phyloP scores from a whole-genome alignment of 2,888 invertebrate genomes.

The Willowsia nigromaculata region DNA sequence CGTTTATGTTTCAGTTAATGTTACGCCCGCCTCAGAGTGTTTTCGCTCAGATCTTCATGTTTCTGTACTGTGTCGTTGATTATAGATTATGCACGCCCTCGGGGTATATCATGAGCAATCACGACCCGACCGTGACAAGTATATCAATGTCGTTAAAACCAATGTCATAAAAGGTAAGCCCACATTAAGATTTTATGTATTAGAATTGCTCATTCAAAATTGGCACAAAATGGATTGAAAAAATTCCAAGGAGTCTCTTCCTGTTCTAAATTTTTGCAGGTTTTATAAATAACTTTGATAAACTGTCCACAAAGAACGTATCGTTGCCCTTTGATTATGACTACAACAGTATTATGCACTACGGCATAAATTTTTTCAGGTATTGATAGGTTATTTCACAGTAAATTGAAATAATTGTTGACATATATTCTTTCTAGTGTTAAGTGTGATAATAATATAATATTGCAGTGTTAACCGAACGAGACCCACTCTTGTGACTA shows the following conservation, averaged over 20 bases:
- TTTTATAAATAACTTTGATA: constrained; percentile 85
- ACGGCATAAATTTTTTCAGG: constrained; percentile 83
- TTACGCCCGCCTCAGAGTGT: too few relatives aligned
- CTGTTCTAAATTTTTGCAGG: constrained; percentile 80
- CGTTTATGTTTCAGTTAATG: neutral
- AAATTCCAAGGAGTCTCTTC: neutral
- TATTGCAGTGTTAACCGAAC: constrained; percentile 80
- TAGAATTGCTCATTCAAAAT: too few relatives aligned
- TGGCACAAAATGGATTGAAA: neutral
- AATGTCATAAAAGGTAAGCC: constrained; percentile 85
- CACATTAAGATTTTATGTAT: too few relatives aligned
- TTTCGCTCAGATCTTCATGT: neutral
- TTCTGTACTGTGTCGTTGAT: neutral
- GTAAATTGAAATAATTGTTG: neutral
- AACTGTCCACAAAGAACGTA: constrained; percentile 85
- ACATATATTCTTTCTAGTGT: neutral
- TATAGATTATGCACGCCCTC: constrained; percentile 88
- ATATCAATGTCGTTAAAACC: constrained; percentile 86
- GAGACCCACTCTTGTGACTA: constrained; percentile 84
- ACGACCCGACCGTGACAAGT: constrained; percentile 85
- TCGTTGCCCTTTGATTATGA: constrained; percentile 87
- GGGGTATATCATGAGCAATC: constrained; percentile 92
- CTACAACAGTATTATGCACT: constrained; percentile 90
- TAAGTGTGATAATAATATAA: neutral
- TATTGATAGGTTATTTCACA: neutral